Base-by-base conservation (phyloP, 2,888 invertebrate species). In the Drosophila nr. perissopoda region DNA sequence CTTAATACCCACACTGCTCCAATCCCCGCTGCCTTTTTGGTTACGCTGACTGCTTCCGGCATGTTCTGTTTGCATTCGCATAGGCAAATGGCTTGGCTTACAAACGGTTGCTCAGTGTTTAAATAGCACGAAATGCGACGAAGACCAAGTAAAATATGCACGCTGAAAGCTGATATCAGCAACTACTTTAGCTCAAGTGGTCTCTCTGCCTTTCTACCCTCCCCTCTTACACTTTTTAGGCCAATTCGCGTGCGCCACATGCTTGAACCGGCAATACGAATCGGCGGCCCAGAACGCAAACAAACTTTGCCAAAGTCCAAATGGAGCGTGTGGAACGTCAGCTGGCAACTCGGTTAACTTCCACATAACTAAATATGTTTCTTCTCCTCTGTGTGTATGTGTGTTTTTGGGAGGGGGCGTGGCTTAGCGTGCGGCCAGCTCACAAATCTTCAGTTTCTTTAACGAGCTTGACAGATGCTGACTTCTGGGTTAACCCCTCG, bases 91-190 rank as follows among this genome's bases (percentile, higher is more conserved):
- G 56, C 36, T 31, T 21, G 77, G 62, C 36, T 27, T 21, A 10
- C 40, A 60, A 57, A 38, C 61, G 79, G 58, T 70, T 79, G 64
- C 66, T 27, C 63, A 65, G 57, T 88, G 89, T 70, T 83, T 86
- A 89, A 77, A 73, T 67, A 81, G 68, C 70, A 54, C 65, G 49
- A 81, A 78, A 63, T 36, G 53, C 64, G 65, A 69, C 40, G 56
- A 61, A 61, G 61, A 51, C 27, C 10, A 56, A 40, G 25, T 27
- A 38, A 29, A n/a, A 61, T 62, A 56, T 63, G 46, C 60, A 49
- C 63, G 80, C 74, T 88, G 86, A 88, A 88, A 88, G 88, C 77
- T 72, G 91, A 90, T 88, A 88, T 88, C 88, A 85, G 75, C 79
- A 82, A 81, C 81, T 81, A 78, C 76, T 88, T 74, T 72, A 52